A percentile compares a stretch with the other conserved stretches of the same genome.
phyloP scores from a whole-genome alignment of 2,888 invertebrate species.

The Ischnus inquisitorius region DNA sequence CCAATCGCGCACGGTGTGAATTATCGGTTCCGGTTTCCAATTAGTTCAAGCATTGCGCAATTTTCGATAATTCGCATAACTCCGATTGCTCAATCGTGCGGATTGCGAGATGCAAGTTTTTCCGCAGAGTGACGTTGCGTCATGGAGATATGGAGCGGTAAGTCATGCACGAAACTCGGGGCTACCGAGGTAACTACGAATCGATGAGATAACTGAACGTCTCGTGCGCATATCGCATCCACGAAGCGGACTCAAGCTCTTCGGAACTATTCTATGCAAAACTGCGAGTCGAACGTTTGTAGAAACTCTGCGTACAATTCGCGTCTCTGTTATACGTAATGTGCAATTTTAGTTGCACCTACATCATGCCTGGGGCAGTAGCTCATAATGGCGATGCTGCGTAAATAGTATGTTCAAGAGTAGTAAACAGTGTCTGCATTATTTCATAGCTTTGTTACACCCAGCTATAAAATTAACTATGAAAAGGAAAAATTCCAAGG shows the following conservation, averaged over 20 bases:
- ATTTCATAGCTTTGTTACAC: too few species aligned
- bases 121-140: constrained; percentile 29
- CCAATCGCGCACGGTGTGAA: not conserved
- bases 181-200: constrained; percentile 26
- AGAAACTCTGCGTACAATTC: constrained; percentile 5
- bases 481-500: too few species aligned
- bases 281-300: constrained; percentile 16
- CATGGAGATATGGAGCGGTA: constrained; percentile 46
- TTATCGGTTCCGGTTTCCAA: constrained; percentile 38
- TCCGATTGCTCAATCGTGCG: not conserved
- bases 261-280: constrained; percentile 2
- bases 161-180: constrained; percentile 23
- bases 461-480: too few species aligned
- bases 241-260: constrained; percentile 17
- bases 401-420: not conserved
- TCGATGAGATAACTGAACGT: constrained; percentile 56
- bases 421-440: not conserved
- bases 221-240: not conserved
- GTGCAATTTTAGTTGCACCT: constrained; percentile 25
- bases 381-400: not conserved
- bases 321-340: not conserved
- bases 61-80: constrained; percentile 35
- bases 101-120: constrained; percentile 23
- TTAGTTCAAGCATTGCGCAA: constrained; percentile 42
- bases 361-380: not conserved